phyloP scores from a whole-genome alignment of 2,888 invertebrate species.

The Leptopilina myrica region DNA sequence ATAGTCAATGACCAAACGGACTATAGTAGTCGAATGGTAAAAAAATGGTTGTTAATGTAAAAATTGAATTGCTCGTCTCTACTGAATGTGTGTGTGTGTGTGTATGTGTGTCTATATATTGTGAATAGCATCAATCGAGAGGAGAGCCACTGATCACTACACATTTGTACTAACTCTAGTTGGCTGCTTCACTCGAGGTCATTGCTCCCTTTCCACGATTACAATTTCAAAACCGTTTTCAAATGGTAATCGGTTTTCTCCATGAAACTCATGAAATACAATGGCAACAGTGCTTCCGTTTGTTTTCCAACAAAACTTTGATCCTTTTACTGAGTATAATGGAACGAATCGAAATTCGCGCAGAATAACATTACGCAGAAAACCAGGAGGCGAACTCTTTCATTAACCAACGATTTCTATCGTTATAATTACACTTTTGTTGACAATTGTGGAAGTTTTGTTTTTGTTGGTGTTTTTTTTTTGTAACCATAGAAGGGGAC shows the following conservation, averaged over 20 bases:
- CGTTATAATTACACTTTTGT: background rate
- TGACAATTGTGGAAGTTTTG: background rate
- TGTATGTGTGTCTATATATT: background rate
- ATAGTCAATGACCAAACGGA: too few relatives aligned
- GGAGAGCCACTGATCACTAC: conserved; percentile 33
- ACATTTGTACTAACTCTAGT: conserved; percentile 5
- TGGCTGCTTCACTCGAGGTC: conserved; percentile 37
- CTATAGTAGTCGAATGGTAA: too few relatives aligned
- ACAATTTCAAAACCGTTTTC: conserved; percentile 38
- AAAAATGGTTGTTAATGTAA: too few relatives aligned
- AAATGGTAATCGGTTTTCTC: conserved; percentile 38
- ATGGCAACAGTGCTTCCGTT: conserved; percentile 35
- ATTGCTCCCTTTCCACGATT: conserved; percentile 35
- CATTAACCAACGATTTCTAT: background rate
- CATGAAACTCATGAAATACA: conserved; percentile 29
- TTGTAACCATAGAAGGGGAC: too few relatives aligned
- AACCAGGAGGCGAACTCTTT: conserved; percentile 12
- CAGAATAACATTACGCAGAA: conserved; percentile 20
- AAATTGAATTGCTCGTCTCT: too few relatives aligned
- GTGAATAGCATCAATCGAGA: conserved; percentile 20
- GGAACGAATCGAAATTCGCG: conserved; percentile 25
- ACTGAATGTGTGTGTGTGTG: background rate
- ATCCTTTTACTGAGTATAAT: conserved; percentile 29
- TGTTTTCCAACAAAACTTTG: conserved; percentile 29
- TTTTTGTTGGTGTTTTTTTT: too few relatives aligned